phyloP scores from a whole-genome alignment of 2,113 vertebrate genomes.

The Serranochromis macrocephalus region DNA sequence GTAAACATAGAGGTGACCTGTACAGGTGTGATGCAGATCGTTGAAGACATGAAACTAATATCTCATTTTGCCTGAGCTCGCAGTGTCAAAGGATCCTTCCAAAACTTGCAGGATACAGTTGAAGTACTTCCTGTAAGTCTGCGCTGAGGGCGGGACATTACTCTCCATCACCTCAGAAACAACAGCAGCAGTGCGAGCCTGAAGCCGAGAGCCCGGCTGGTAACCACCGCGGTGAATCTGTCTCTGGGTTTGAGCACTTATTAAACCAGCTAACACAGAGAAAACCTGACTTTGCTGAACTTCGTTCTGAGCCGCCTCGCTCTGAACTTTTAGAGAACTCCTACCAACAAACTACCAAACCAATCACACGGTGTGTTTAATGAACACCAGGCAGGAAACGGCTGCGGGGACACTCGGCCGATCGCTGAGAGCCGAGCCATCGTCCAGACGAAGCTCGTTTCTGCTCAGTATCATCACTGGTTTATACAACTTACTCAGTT shows the following conservation, averaged over 20 bases:
- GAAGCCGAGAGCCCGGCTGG: background rate
- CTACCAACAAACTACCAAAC: background rate
- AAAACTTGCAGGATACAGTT: background rate
- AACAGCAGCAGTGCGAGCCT: background rate
- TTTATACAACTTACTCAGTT: background rate
- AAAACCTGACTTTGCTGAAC: background rate
- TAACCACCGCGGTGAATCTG: background rate
- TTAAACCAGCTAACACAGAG: background rate
- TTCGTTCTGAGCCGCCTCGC: background rate
- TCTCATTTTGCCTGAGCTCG: background rate
- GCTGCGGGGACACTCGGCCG: background rate
- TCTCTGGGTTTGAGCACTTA: background rate
- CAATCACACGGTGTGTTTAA: background rate
- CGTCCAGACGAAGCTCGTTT: background rate
- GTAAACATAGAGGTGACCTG: background rate
- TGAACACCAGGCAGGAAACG: background rate
- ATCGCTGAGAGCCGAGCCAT: background rate
- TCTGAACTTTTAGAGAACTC: background rate
- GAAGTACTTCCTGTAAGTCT: background rate
- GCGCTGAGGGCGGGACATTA: background rate
- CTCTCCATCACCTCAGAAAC: background rate
- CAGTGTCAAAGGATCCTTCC: background rate
- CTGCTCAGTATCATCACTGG: background rate
- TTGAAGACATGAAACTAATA: background rate
- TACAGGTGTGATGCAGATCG: background rate